Percentiles rank a stretch among this genome's conserved stretches.
phyloP scores from a whole-genome alignment of 2,113 vertebrate genomes.

The Psittacula cyanocephala region DNA sequence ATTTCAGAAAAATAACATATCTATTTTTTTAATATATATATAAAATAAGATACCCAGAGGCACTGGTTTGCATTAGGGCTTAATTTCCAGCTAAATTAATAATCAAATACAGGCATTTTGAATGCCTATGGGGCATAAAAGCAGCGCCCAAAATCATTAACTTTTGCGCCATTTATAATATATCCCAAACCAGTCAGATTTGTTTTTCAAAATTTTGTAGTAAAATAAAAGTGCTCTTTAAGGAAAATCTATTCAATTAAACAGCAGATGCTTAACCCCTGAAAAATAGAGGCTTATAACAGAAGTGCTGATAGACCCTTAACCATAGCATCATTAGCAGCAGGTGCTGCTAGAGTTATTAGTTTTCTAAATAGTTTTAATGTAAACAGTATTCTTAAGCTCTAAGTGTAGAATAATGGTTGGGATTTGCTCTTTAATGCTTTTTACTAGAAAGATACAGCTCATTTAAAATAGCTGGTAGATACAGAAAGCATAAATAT shows the following conservation, averaged over 20 bases:
- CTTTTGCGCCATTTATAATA: slow-evolving; percentile 63
- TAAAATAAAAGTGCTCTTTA: slow-evolving; percentile 78
- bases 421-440: slow-evolving; percentile 77
- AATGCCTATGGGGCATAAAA: slow-evolving; percentile 44
- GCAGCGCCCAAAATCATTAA: slow-evolving; percentile 60
- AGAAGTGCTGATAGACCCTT: slow-evolving; percentile 69
- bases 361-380: slow-evolving; percentile 69
- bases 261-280: slow-evolving; percentile 74
- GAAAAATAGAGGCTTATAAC: slow-evolving; percentile 73
- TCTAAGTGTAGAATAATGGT: slow-evolving; percentile 69
- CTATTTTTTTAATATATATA: slow-evolving; percentile 25
- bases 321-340: slow-evolving; percentile 53
- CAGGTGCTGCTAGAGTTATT: slow-evolving; percentile 68
- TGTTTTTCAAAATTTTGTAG: slow-evolving; percentile 69
- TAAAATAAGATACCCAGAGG: slow-evolving; percentile 76
- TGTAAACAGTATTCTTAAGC: slow-evolving; percentile 73
- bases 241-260: slow-evolving; percentile 71
- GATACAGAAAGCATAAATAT: slow-evolving; percentile 83
- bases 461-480: slow-evolving; percentile 83
- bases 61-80: slow-evolving; percentile 74
- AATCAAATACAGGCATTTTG: slow-evolving; percentile 49
- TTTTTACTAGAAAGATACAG: slow-evolving; percentile 83
- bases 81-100: slow-evolving; percentile 68
- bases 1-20: slow-evolving; percentile 69
- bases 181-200: slow-evolving; percentile 59